phyloP scores from a whole-genome alignment of 2,888 invertebrate species.

The Volucella zonaria region DNA sequence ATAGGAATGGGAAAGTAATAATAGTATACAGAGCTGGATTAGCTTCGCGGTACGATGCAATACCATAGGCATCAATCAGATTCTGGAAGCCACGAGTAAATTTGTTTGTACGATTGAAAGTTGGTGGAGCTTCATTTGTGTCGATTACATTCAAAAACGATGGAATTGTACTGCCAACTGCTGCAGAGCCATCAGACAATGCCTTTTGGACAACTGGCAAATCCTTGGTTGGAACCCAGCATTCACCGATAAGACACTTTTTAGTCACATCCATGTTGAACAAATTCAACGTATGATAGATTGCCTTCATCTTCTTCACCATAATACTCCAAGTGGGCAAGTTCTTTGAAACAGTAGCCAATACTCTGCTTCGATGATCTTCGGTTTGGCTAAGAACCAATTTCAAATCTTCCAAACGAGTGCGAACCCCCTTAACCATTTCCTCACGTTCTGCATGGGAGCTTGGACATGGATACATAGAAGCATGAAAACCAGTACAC shows the following conservation, averaged over 20 bases:
- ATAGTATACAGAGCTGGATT: conserved; percentile 94
- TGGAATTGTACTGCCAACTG: conserved; percentile 94
- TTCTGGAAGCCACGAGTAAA: conserved; percentile 95
- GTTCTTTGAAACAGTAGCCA: conserved; percentile 93
- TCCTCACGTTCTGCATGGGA: conserved; percentile 90
- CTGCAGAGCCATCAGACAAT: conserved; percentile 92
- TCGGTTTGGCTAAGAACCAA: conserved; percentile 91
- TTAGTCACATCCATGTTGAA: conserved; percentile 96
- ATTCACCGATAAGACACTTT: conserved; percentile 95
- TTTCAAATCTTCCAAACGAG: conserved; percentile 92
- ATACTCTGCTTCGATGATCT: conserved; percentile 92
- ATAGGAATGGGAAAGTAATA: conserved; percentile 96
- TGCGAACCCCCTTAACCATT: conserved; percentile 93
- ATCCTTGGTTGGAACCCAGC: conserved; percentile 92
- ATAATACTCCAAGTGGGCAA: conserved; percentile 93
- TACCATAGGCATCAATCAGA: conserved; percentile 95
- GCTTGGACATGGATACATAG: conserved; percentile 93
- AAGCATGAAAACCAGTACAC: conserved; percentile 93
- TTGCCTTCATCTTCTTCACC: conserved; percentile 95
- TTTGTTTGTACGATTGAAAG: conserved; percentile 90
- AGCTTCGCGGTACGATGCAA: conserved; percentile 94
- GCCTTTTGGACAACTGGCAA: conserved; percentile 90
- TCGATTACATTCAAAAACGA: conserved; percentile 96
- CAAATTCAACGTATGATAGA: conserved; percentile 96
- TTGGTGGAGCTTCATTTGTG: conserved; percentile 92